These are phyloP conservation scores for Anniella stebbinsi DNA, from an alignment of 2,797 vertebrate genomes.

Conservation along the genomic window DNA sequence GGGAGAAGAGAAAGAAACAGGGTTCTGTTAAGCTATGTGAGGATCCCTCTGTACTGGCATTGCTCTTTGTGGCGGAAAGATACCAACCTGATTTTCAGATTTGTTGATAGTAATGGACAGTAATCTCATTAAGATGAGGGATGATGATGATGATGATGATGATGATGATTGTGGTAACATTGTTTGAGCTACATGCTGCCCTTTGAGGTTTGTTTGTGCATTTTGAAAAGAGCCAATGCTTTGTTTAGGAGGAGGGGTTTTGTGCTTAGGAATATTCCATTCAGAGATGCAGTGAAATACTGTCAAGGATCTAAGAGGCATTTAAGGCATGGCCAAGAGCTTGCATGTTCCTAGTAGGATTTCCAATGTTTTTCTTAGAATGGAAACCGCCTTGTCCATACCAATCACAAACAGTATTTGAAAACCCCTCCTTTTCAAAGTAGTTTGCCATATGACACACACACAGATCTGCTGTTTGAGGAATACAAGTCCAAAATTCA, in stretches of 20 bases:
- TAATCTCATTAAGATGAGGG: background rate
- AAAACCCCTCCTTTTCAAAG: background rate
- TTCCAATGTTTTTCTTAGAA: background rate
- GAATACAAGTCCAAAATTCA: background rate
- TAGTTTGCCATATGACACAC: no score
- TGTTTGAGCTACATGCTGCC: background rate
- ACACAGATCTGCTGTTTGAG: background rate
- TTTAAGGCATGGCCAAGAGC: background rate
- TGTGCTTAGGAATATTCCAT: background rate
- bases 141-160: background rate
- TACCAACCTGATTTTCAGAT: background rate
- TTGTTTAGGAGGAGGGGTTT: no score
- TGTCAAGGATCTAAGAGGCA: background rate
- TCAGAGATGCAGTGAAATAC: background rate
- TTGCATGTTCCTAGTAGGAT: background rate
- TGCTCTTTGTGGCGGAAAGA: background rate
- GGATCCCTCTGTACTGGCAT: background rate
- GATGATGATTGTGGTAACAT: background rate
- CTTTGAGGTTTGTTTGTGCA: background rate
- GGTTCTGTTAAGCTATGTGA: no score
- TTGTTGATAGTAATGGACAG: background rate
- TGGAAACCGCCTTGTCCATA: background rate
- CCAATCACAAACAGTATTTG: background rate
- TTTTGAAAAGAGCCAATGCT: background rate
- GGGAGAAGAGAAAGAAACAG: no score